Base-by-base conservation (phyloP, 2,113 vertebrate species). In the Corapipo altera region DNA sequence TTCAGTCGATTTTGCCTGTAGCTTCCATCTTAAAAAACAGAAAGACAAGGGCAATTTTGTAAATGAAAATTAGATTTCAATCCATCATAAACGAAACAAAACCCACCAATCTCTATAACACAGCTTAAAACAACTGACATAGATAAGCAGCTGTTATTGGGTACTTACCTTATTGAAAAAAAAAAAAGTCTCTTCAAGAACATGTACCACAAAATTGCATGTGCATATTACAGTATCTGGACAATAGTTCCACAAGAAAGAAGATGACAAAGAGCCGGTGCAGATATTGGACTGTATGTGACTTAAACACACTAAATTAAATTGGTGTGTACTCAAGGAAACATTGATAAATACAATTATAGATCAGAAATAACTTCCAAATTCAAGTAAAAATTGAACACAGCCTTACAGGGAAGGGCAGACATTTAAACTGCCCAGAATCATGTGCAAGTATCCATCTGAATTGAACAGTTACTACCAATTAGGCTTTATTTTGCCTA, bases 1-100 rank as follows among this genome's bases (percentile, higher is more conserved):
- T 98, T 98, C 51, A 57, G 55, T 20, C 57, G 96, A 58, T 94
- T 96, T 41, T 98, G 97, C 88, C 98, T 98, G 89, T 98, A 98
- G 95, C 97, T 98, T 67, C 98, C 98, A 96, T 96, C 98, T 98
- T 88, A 67, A 88, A 79, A 37, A 18, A 77, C 13, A 92, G 12
- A 89, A 82, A 93, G 27, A 59, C 23, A 91, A 82, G 2, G 77
- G 32, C 39, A 94, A 33, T 35, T 96, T 67, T 94, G 59, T 57
- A 74, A 95, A 84, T n/a, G 18, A 74, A 77, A 82, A 72, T 43
- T 7, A 37, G 11, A 76, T 27, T 66, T 26, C 9, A n/a, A 41
- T 35, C 57, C 33, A 43, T 41, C 59, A 71, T 37, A 39, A 84
- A 52, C 8, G 1, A 0, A 66, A 35, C 11, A 57, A 57, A 82